These are phyloP conservation scores for Lytechinus variegatus DNA, from an alignment of 35 echinoderm and acorn worm species.

Conservation along the genomic window DNA sequence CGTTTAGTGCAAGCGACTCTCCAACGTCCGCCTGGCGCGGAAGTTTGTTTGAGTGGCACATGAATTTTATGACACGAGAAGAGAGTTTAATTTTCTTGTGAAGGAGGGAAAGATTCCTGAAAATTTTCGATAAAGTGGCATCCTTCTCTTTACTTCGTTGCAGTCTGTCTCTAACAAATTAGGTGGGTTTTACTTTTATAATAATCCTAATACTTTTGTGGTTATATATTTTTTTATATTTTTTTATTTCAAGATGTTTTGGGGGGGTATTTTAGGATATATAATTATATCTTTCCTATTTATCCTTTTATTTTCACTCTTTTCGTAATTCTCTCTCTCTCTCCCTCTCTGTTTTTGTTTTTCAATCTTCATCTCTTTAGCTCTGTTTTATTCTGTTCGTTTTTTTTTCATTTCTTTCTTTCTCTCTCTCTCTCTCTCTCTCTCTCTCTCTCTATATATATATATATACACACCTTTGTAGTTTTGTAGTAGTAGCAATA, in stretches of 20 bases:
- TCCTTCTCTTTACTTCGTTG: not conserved
- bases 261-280: too few relatives aligned
- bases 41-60: not conserved
- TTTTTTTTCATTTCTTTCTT: not conserved
- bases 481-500: too few relatives aligned
- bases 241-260: too few relatives aligned
- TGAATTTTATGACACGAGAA: not conserved
- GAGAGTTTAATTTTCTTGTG: not conserved
- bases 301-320: too few relatives aligned
- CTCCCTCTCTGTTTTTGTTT: not conserved
- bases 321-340: not conserved
- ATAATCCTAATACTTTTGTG: too few relatives aligned
- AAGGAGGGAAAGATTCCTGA: not conserved
- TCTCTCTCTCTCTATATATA: not conserved
- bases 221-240: too few relatives aligned
- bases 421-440: not conserved
- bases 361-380: not conserved
- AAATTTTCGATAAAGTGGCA: not conserved
- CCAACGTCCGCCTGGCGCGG: not conserved
- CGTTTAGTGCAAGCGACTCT: not conserved
- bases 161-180: not conserved
- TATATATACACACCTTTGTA: too few relatives aligned
- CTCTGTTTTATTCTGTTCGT: too few relatives aligned
- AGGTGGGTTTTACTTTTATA: too few relatives aligned
- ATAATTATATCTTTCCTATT: too few relatives aligned